Base-by-base conservation (phyloP, 2,113 vertebrate genomes). In the Chloropsis cyanopogon region DNA sequence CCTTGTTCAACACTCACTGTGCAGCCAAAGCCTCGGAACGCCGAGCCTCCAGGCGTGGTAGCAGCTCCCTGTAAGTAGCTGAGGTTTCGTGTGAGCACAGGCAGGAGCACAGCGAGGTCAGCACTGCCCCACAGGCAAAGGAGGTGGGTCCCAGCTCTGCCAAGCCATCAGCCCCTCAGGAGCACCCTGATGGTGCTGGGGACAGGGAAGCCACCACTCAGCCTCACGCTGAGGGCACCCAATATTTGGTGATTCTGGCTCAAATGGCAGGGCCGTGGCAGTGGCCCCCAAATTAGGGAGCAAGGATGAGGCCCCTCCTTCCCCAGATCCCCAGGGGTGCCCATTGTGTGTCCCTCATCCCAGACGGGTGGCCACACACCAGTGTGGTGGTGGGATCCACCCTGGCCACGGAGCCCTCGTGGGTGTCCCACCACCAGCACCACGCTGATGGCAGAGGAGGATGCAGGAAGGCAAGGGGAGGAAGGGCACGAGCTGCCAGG, bases 121-220 rank as follows among this genome's bases (percentile, higher is more conserved):
- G 61, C 0, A 56, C 21, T 3, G 28, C 52, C 53, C 70, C 12
- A 2, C 33, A 10, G 86, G 66, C 69, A 59, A 7, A 17, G 50
- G 53, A 18, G 78, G 49, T 1, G 49, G 53, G 5, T 31, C 33
- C 71, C 39, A 4, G 39, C 71, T 18, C 91, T 46, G 75, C 42
- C 1, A 1, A 33, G 60, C 5, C 39, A 1, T 0, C 33, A 85
- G n/a, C 19, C 17, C 24, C 41, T 25, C 5, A 0, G 44, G 72
- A 56, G 25, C n/a, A 22, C 6, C 23, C 1, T 0, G 0, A 0
- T 0, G 22, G 29, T 2, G 4, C 8, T 10, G 64, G 50, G 29
- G 37, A 23, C 2, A 6, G 64, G 33, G 50, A 8, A 59, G 46
- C 7, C 73, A n/a, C 4, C 12, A 5, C 59, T 64, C 49, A 26